Percentiles rank a stretch among this genome's conserved stretches.
Conservation (phyloP, 1,140 invertebrate genomes). For the Hormaphis cornu region DNA sequence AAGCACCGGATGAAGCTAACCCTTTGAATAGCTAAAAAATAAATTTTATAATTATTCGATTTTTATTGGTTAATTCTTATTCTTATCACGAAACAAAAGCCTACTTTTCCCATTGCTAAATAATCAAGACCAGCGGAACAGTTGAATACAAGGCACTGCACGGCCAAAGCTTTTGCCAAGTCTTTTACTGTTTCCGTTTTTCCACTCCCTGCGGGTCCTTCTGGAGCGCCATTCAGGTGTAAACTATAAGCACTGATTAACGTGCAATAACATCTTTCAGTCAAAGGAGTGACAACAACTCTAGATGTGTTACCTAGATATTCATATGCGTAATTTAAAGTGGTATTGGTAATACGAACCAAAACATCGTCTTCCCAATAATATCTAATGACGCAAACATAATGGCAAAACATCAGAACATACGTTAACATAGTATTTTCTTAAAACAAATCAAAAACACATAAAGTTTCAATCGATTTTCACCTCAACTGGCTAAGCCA, state of each 20-base stretch:
- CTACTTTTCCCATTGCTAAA: conserved; percentile 79
- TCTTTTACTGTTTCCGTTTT: conserved; percentile 88
- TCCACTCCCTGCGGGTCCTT: conserved; percentile 80
- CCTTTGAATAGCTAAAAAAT: conserved; percentile 64
- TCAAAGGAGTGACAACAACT: conserved; percentile 59
- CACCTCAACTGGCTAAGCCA: conserved; percentile 78
- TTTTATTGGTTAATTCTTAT: no score
- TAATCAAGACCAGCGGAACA: conserved; percentile 90
- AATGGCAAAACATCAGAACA: no score
- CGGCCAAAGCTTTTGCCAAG: conserved; percentile 77
- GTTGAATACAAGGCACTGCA: conserved; percentile 89
- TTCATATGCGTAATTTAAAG: conserved; percentile 77
- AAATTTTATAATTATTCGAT: background rate
- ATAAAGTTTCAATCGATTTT: background rate
- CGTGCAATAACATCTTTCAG: conserved; percentile 73
- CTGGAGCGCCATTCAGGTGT: conserved; percentile 77
- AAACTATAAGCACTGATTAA: conserved; percentile 79
- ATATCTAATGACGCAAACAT: no score
- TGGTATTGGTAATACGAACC: conserved; percentile 80
- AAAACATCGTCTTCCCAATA: conserved; percentile 74
- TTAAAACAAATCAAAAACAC: background rate
- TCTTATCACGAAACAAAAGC: background rate
- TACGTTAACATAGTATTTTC: no score
- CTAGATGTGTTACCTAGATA: conserved; percentile 72
- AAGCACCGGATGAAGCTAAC: conserved; percentile 76